A percentile compares a stretch with the other conserved stretches of the same genome.
Evolutionary conservation across 1,140 invertebrate genomes (phyloP).

Genomic region (Lerema accius): DNA sequence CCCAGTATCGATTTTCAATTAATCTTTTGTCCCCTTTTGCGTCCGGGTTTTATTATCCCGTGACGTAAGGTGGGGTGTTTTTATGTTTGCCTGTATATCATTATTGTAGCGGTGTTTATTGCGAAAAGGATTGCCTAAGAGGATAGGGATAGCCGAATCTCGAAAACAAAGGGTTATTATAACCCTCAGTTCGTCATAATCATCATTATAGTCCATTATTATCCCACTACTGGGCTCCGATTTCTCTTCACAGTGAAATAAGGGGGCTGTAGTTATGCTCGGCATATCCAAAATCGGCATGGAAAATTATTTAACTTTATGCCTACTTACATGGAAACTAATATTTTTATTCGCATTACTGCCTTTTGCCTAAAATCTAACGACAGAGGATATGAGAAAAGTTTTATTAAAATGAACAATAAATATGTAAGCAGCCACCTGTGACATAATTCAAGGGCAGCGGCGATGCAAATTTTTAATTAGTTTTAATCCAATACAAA

Average conservation of each 20-base stretch:
- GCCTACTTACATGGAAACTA: too few relatives aligned
- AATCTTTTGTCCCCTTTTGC: conserved; percentile 66
- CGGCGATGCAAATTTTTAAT: conserved; percentile 61
- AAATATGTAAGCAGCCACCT: conserved; percentile 14
- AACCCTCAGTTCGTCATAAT: background rate
- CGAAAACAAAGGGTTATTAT: background rate
- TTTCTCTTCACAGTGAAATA: too few relatives aligned
- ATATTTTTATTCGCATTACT: too few relatives aligned
- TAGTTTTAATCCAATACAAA: conserved; percentile 71
- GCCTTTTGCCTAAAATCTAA: background rate
- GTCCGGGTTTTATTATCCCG: conserved; percentile 37
- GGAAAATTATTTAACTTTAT: too few relatives aligned
- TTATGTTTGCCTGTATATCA: conserved; percentile 22
- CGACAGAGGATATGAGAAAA: background rate
- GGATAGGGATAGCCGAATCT: background rate
- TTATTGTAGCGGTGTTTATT: conserved; percentile 3
- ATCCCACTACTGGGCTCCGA: too few relatives aligned
- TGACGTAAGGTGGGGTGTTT: conserved; percentile 29
- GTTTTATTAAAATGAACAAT: conserved; percentile 16
- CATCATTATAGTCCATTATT: too few relatives aligned
- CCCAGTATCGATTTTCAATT: conserved; percentile 69
- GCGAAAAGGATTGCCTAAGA: background rate
- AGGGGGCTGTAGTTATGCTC: too few relatives aligned
- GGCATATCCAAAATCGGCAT: too few relatives aligned
- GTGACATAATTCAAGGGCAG: conserved; percentile 30